A percentile compares a stretch with the other conserved stretches of the same genome.
These are phyloP conservation scores for Mastomys coucha DNA, from an alignment of 2,113 vertebrate species.

Conservation along the genomic window DNA sequence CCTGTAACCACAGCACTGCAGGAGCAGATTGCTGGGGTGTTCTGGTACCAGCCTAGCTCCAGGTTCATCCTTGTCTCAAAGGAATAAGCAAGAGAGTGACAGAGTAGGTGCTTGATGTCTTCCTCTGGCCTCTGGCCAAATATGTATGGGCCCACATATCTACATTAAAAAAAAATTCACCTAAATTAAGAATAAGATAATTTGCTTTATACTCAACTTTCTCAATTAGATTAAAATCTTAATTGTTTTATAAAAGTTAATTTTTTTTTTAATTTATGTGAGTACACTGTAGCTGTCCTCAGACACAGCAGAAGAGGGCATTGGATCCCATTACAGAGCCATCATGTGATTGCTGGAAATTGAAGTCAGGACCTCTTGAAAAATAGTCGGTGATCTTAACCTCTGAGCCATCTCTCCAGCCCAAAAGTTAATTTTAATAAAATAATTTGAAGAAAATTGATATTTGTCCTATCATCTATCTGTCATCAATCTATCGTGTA, in stretches of 20 bases:
- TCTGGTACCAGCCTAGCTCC: not conserved
- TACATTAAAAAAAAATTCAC: not conserved
- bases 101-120: not conserved
- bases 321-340: too few relatives aligned
- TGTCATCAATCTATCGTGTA: not conserved
- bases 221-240: not conserved
- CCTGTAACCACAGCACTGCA: not conserved
- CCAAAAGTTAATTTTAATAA: conserved; percentile 37
- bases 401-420: too few relatives aligned
- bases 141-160: not conserved
- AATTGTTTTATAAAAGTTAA: not conserved
- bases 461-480: not conserved
- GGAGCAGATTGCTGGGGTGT: not conserved
- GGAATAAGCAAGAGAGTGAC: not conserved
- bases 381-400: too few relatives aligned
- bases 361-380: too few relatives aligned
- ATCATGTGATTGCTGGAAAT: too few relatives aligned
- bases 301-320: too few relatives aligned
- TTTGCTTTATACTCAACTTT: not conserved
- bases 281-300: too few relatives aligned
- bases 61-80: not conserved
- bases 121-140: not conserved
- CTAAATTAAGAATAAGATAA: not conserved
- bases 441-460: conserved; percentile 27
- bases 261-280: too few relatives aligned